Conservation (phyloP, 2,888 invertebrate genomes). For the Calliopum simillimum region DNA sequence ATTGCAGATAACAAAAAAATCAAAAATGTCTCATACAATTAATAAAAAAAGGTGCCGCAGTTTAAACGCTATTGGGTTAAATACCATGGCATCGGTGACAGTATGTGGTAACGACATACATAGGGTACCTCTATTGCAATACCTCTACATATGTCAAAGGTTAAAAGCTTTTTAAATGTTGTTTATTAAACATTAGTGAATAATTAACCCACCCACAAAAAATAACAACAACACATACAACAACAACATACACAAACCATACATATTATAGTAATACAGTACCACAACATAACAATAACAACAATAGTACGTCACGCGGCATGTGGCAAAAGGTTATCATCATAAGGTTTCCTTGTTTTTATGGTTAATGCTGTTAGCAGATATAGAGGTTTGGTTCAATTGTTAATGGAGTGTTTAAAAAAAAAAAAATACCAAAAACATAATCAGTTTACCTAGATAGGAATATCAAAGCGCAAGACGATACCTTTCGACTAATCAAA, state of each 20-base stretch:
- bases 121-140: too few species aligned
- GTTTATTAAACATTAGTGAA: constrained; percentile 27
- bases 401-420: constrained; percentile 41
- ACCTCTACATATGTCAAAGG: constrained; percentile 11
- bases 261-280: not conserved
- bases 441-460: too few species aligned
- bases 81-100: too few species aligned
- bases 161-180: constrained; percentile 25
- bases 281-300: constrained; percentile 14
- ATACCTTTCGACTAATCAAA: too few species aligned
- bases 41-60: too few species aligned
- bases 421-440: constrained; percentile 41
- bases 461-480: too few species aligned
- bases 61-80: too few species aligned
- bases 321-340: constrained; percentile 9
- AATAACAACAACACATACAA: not conserved
- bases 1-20: too few species aligned
- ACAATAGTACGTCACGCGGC: constrained; percentile 17
- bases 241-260: not conserved
- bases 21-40: too few species aligned
- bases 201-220: constrained; percentile 26
- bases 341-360: not conserved
- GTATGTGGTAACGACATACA: too few species aligned
- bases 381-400: not conserved
- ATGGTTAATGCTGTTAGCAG: not conserved